These are phyloP conservation scores for Pachliopta kotzebuea DNA, from an alignment of 2,888 invertebrate species.

Conservation along the genomic window DNA sequence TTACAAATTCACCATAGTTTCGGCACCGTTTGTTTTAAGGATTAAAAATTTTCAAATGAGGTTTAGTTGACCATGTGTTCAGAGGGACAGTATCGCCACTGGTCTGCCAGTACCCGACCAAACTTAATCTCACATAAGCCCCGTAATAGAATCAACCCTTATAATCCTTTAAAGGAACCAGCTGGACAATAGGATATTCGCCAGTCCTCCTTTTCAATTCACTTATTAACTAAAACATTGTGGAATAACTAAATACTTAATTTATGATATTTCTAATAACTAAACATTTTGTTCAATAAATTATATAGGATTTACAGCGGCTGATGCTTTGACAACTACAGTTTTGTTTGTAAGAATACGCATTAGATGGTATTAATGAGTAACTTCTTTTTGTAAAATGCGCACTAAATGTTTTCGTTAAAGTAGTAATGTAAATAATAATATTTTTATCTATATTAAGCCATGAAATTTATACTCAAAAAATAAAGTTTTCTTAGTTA, in stretches of 20 bases:
- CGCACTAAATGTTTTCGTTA: slow-evolving; percentile 5
- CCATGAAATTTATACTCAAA: too few relatives aligned
- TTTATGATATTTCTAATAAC: slow-evolving; percentile 20
- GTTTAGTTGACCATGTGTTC: slow-evolving; percentile 13
- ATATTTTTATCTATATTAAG: too few relatives aligned
- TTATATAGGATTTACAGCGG: slow-evolving; percentile 23
- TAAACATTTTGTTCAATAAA: slow-evolving; percentile 14
- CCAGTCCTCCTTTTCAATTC: slow-evolving; percentile 18
- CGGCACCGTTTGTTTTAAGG: slow-evolving; percentile 16
- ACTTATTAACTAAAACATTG: slow-evolving; percentile 18
- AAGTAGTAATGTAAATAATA: too few relatives aligned
- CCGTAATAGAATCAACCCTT: slow-evolving; percentile 25
- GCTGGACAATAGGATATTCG: slow-evolving; percentile 28
- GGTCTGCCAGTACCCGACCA: slow-evolving; percentile 11
- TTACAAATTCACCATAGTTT: neutral
- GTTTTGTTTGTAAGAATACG: neutral
- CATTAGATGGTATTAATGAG: slow-evolving; percentile 10
- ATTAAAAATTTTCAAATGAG: slow-evolving; percentile 9
- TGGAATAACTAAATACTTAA: slow-evolving; percentile 18
- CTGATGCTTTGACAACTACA: slow-evolving; percentile 10
- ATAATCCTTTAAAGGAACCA: slow-evolving; percentile 32
- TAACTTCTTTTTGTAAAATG: slow-evolving; percentile 19
- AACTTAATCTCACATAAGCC: slow-evolving; percentile 33
- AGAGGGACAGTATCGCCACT: slow-evolving; percentile 22
- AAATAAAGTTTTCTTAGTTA: too few relatives aligned